phyloP scores from a whole-genome alignment of 2,888 invertebrate genomes.

The Pseudanteris insignis region DNA sequence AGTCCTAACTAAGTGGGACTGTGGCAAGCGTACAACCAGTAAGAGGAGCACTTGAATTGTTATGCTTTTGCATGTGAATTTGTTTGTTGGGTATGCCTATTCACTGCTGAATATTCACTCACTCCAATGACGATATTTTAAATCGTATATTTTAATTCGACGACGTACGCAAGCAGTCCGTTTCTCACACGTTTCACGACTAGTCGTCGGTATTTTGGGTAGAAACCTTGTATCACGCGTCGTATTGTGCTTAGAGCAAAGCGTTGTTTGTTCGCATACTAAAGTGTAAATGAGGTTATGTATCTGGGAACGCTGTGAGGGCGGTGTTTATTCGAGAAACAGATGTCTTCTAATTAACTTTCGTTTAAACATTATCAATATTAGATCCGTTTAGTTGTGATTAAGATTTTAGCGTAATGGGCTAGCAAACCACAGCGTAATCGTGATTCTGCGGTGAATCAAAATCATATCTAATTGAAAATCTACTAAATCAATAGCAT shows the following conservation, averaged over 20 bases:
- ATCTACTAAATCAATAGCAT: constrained; percentile 19
- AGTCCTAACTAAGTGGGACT: constrained; percentile 39
- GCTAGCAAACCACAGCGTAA: constrained; percentile 9
- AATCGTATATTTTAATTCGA: no score
- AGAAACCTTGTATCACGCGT: no score
- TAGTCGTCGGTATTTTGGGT: no score
- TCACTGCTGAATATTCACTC: constrained; percentile 27
- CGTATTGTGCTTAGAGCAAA: no score
- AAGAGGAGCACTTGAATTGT: constrained; percentile 40
- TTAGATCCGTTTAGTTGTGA: constrained; percentile 7
- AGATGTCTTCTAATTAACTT: constrained; percentile 14
- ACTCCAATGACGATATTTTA: no score
- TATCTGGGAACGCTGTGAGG: no score
- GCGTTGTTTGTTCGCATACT: no score
- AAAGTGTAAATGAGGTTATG: no score
- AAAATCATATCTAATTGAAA: constrained; percentile 19
- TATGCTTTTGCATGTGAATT: constrained; percentile 40
- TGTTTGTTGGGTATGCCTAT: constrained; percentile 11
- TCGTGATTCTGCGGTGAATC: constrained; percentile 15
- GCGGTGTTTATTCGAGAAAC: no score
- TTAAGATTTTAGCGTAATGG: constrained; percentile 13
- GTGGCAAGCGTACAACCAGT: constrained; percentile 33
- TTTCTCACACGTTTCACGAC: no score
- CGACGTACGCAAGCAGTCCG: no score
- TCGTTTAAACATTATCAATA: constrained; percentile 10